phyloP scores from a whole-genome alignment of 2,113 vertebrate genomes.

The Pterocles gutturalis region DNA sequence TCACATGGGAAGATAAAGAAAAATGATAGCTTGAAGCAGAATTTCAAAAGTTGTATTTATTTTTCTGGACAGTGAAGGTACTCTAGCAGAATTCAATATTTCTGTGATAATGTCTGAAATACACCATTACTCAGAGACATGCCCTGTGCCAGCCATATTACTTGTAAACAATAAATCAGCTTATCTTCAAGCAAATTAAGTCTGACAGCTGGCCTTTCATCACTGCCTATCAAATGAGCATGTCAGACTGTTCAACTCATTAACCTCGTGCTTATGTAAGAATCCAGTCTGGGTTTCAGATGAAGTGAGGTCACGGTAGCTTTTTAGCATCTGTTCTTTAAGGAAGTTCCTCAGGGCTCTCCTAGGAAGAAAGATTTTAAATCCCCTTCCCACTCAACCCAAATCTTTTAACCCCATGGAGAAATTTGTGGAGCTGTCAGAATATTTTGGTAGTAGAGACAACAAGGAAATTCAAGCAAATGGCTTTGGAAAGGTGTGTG shows the following conservation, averaged over 20 bases:
- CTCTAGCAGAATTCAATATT: not conserved
- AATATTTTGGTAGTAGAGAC: not conserved
- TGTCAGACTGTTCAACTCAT: conserved; percentile 56
- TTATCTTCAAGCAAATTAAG: conserved; percentile 62
- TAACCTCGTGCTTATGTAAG: conserved; percentile 47
- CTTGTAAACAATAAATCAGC: conserved; percentile 68
- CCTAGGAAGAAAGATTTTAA: not conserved
- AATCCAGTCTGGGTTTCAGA: conserved; percentile 27
- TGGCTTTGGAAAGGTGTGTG: not conserved
- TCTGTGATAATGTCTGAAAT: not conserved
- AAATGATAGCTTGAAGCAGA: not conserved
- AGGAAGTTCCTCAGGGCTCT: not conserved
- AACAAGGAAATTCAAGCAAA: not conserved
- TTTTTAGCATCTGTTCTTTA: not conserved
- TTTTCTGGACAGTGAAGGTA: not conserved
- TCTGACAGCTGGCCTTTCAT: conserved; percentile 63
- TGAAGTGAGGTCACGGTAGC: not conserved
- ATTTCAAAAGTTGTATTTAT: not conserved
- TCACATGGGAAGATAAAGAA: not conserved
- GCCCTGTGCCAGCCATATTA: not conserved
- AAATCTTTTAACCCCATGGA: not conserved
- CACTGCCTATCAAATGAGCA: conserved; percentile 50
- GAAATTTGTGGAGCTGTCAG: not conserved
- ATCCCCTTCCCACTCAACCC: not conserved
- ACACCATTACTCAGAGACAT: not conserved